Conservation (phyloP, 2,797 vertebrate genomes). For the Sebastiscus albofasciatus region DNA sequence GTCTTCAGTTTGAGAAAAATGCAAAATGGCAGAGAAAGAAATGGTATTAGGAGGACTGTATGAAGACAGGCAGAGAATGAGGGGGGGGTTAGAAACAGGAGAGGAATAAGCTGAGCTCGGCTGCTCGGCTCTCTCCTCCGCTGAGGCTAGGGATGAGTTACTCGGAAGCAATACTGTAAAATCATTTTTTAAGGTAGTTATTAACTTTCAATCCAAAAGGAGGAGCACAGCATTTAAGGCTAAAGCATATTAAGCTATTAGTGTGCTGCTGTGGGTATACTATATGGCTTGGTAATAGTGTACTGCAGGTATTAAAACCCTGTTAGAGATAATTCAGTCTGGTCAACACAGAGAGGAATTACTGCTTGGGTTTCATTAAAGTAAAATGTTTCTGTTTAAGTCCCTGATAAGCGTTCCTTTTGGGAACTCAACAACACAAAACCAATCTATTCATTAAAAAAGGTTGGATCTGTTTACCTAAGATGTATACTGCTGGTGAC, state of each 20-base stretch:
- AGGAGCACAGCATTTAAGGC: background rate
- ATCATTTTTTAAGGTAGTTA: conserved; percentile 25
- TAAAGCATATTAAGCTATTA: conserved; percentile 1
- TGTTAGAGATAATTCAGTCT: background rate
- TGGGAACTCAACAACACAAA: background rate
- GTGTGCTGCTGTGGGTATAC: background rate
- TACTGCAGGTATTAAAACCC: background rate
- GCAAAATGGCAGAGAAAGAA: conserved; percentile 28
- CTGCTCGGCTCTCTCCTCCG: background rate
- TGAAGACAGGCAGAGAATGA: background rate
- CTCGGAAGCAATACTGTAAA: conserved; percentile 26
- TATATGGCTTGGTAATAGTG: background rate
- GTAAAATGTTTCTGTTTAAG: background rate
- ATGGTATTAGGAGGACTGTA: conserved; percentile 16
- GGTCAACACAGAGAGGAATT: background rate
- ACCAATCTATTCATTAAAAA: background rate
- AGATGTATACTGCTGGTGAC: background rate
- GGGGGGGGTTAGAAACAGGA: background rate
- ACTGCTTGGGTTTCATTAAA: background rate
- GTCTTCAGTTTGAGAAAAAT: conserved; percentile 34
- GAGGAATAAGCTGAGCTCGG: background rate
- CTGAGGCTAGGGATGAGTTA: conserved; percentile 25
- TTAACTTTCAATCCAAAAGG: conserved; percentile 28
- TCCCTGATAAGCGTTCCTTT: background rate
- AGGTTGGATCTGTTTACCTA: background rate